Conservation (phyloP, 2,797 vertebrate species). For the Threskiornis aethiopicus region DNA sequence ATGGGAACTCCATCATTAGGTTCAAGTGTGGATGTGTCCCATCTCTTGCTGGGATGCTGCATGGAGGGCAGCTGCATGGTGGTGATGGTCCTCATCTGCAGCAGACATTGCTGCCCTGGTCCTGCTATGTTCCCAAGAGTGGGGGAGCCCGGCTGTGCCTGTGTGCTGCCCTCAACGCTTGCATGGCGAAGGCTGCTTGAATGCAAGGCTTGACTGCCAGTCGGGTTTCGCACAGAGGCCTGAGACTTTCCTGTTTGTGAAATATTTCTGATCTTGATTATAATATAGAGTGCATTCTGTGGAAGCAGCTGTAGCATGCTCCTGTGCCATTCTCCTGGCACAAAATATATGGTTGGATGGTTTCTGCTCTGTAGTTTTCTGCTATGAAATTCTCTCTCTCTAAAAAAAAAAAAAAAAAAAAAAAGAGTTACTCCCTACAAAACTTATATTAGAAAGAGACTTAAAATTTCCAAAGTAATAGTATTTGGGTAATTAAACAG, state of each 20-base stretch:
- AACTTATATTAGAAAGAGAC: not conserved
- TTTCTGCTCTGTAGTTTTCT: not conserved
- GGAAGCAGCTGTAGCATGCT: slow-evolving; percentile 16
- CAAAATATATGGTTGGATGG: not conserved
- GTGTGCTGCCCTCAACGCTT: not conserved
- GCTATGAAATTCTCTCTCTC: not conserved
- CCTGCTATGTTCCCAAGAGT: accelerated
- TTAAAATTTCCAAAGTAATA: not conserved
- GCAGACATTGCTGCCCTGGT: not conserved
- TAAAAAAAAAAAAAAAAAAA: not conserved
- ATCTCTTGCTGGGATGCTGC: not conserved
- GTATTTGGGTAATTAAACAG: not conserved
- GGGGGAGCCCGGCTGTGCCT: not conserved
- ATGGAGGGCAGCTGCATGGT: accelerated
- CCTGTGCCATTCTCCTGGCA: not conserved
- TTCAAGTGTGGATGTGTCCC: too few relatives aligned
- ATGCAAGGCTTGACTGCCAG: not conserved
- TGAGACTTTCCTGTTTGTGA: not conserved
- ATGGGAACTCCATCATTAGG: not conserved
- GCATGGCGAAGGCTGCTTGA: accelerated
- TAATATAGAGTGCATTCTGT: not conserved
- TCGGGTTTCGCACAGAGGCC: not conserved
- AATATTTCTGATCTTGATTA: not conserved
- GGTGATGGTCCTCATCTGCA: not conserved
- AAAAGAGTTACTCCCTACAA: not conserved